Evolutionary conservation across 2,888 invertebrate species (phyloP), one percentile per base, ranked within the genome.

Genomic region (Pseudeuparius sepicola): DNA sequence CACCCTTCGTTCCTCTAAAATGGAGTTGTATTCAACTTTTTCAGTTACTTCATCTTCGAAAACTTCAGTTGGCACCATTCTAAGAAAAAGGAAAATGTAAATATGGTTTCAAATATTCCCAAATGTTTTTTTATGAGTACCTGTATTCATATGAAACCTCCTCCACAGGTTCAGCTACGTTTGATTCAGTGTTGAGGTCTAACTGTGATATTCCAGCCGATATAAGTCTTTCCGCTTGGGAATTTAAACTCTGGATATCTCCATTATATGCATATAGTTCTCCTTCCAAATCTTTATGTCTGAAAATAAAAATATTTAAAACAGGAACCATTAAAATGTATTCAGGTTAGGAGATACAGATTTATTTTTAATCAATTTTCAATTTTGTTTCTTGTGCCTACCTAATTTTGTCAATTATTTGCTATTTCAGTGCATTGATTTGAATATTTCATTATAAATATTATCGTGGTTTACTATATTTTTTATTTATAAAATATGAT

Each of bases 11-110:
- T 89, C 87, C 62, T 94, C 92, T 0, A 83, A 75, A 0, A 89
- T 82, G n/a, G 84, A 86, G 41, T 78, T 71, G 46, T 87, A 80
- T 52, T 92, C 89, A 7, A 88, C 69, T 26, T 81, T 70, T 57
- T 93, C 90, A 0, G 85, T 76, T 0, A 84, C 76, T 55, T 90
- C 90, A 51, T 94, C 93, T 50, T 90, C 92, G 79, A 86, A 90
- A 9, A 90, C 82, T 52, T 94, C 92, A 30, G 86, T 83, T 4
- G 92, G 90, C 6, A 93, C 82, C 41, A 90, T 71, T 40, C 57
- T 56, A 33, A 23, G 48, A 48, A 37, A 26, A 33, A 30, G 14
- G 23, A 23, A 24, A 20, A n/a, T n/a, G n/a, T n/a, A n/a, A n/a
- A n/a, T n/a, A n/a, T n/a, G n/a, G n/a, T n/a, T n/a, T n/a, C n/a